A percentile compares a stretch with the other conserved stretches of the same genome.
Evolutionary conservation across 2,113 vertebrate species (phyloP).

Genomic region (Toxostoma redivivum): DNA sequence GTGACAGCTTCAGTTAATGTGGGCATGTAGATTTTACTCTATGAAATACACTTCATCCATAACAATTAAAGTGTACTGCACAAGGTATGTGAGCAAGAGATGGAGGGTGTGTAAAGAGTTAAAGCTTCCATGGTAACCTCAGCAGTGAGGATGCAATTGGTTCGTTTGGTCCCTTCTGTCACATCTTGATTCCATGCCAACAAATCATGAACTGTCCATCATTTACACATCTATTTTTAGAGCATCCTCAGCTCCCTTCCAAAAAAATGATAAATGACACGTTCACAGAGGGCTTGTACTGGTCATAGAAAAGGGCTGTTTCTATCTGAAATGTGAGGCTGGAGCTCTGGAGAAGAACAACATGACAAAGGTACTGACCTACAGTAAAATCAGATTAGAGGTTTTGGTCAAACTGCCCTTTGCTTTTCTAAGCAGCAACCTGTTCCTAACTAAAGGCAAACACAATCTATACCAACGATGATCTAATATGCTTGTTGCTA

Average conservation of each 20-base stretch:
- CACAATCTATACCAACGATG: not conserved
- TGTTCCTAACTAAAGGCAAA: not conserved
- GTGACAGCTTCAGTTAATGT: conserved; percentile 58
- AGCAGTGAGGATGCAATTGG: conserved; percentile 58
- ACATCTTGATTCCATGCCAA: conserved; percentile 68
- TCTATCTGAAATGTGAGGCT: conserved; percentile 36
- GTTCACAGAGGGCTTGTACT: conserved; percentile 22
- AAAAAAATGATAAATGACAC: conserved; percentile 66
- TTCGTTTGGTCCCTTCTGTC: conserved; percentile 33
- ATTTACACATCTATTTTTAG: conserved; percentile 79
- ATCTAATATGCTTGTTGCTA: not conserved
- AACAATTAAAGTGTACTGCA: conserved; percentile 64
- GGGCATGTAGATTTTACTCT: conserved; percentile 56
- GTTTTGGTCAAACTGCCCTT: not conserved
- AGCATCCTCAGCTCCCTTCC: conserved; percentile 65
- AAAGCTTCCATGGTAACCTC: conserved; percentile 76
- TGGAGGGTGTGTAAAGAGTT: not conserved
- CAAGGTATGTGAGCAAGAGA: not conserved
- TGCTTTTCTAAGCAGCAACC: not conserved
- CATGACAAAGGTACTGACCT: not conserved
- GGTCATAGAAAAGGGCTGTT: conserved; percentile 27
- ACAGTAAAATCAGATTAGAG: not conserved
- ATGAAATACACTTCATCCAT: conserved; percentile 59
- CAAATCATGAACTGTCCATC: conserved; percentile 64
- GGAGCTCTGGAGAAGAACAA: not conserved